Base-by-base conservation (phyloP, 1,140 invertebrate genomes). In the Megalonaias nervosa region DNA sequence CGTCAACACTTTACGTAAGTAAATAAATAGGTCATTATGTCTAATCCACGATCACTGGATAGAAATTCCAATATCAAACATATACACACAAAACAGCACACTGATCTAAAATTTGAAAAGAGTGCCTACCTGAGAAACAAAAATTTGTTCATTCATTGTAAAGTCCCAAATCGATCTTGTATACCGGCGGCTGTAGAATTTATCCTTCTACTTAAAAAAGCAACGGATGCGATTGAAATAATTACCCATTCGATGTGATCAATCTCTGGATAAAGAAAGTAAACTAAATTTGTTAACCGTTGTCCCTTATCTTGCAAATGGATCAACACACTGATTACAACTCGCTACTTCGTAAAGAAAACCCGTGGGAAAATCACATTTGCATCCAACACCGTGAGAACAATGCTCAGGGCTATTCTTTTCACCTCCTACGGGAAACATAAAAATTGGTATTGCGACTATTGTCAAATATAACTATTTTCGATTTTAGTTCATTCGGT, bases 341-440 rank as follows among this genome's bases (percentile, higher is more conserved):
- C 65, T 69, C 71, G 62, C 71, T 68, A 73, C 75, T 81, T 81
- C 75, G 82, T 81, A 85, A 82, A 68, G 67, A 77, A 82, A 82
- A 86, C 84, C 85, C 88, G 88, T 89, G 88, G 88, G 88, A 89
- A 89, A 86, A 84, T 81, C 77, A 81, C 84, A 86, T 85, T 87
- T 86, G 85, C 86, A 85, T 85, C 81, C 81, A 82, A 83, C 82
- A 89, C 82, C 86, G 86, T 89, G 88, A 85, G 88, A 88, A 89
- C 88, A 88, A 89, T 86, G 82, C 79, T 83, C 80, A 79, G 38
- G 67, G 85, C 85, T 86, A 68, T 87, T 88, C 72, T 73, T 68
- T 66, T 81, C n/a, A 66, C 48, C 65, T 71, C 75, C 80, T 74
- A 9, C 74, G 55, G 14, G n/a, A 77, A 71, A 67, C 58, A 31